Evolutionary conservation across 2,797 vertebrate species (phyloP).

Genomic region (Triplophysa bombifrons): DNA sequence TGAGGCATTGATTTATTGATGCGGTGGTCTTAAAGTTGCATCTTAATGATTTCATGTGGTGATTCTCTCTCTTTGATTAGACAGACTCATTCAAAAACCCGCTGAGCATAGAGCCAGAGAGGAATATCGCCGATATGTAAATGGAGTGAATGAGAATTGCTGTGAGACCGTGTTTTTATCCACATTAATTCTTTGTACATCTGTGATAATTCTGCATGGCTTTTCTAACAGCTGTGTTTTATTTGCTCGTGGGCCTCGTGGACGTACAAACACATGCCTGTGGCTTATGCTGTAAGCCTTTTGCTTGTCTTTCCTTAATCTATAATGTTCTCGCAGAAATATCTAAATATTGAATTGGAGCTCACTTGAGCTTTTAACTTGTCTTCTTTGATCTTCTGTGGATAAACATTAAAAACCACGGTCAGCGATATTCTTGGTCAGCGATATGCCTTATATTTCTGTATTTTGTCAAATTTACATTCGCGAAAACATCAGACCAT

Average conservation of each 20-base stretch:
- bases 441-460: not conserved
- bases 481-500: too few relatives aligned
- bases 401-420: not conserved
- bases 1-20: conserved; percentile 53
- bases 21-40: conserved; percentile 11
- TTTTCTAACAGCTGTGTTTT: conserved; percentile 38
- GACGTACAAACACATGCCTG: conserved; percentile 5
- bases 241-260: conserved; percentile 35
- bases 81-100: conserved; percentile 12
- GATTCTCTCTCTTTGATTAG: conserved; percentile 43
- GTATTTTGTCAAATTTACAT: too few relatives aligned
- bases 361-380: not conserved
- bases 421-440: not conserved
- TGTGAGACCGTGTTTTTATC: conserved; percentile 23
- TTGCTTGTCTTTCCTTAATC: conserved; percentile 24
- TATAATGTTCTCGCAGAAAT: not conserved
- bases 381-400: not conserved
- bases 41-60: conserved; percentile 10
- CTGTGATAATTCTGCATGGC: conserved; percentile 20
- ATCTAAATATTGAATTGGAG: conserved; percentile 3
- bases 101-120: conserved; percentile 7
- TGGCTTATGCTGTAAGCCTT: conserved; percentile 1
- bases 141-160: conserved; percentile 16
- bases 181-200: conserved; percentile 34
- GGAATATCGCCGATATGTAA: conserved; percentile 32